Conservation (phyloP, 2,797 vertebrate species). For the Halcyon leucocephala region DNA sequence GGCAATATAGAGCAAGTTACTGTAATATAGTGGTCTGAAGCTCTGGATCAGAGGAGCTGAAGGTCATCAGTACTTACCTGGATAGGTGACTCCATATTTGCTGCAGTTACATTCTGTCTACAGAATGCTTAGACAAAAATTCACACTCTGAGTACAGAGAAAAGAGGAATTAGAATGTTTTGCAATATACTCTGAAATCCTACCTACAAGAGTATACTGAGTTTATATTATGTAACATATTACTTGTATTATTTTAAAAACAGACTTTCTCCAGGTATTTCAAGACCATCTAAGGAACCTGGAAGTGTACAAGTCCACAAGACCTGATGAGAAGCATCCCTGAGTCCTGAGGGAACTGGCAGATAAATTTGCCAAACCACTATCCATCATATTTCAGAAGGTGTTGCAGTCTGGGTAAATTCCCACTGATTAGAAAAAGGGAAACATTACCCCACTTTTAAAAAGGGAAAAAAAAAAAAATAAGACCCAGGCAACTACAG, state of each 20-base stretch:
- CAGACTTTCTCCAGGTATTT: background rate
- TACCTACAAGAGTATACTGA: background rate
- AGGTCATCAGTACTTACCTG: background rate
- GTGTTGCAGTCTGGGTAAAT: background rate
- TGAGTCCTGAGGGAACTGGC: background rate
- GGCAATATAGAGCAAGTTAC: background rate
- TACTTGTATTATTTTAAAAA: background rate
- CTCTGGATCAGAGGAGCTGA: rapidly evolving
- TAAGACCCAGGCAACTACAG: background rate
- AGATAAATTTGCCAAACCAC: background rate
- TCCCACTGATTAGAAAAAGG: background rate
- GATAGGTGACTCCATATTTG: background rate
- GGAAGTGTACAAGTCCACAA: background rate
- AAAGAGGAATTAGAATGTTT: background rate
- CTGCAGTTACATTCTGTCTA: background rate
- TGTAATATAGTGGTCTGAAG: background rate
- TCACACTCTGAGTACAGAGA: background rate
- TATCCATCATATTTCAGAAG: background rate
- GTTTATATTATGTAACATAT: background rate
- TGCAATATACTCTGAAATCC: background rate
- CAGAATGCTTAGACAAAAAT: background rate
- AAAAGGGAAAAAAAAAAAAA: too few relatives aligned
- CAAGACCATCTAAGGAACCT: background rate
- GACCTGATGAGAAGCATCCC: background rate
- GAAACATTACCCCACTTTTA: background rate